phyloP scores from a whole-genome alignment of 2,797 vertebrate species.

The Eospalax fontanierii region DNA sequence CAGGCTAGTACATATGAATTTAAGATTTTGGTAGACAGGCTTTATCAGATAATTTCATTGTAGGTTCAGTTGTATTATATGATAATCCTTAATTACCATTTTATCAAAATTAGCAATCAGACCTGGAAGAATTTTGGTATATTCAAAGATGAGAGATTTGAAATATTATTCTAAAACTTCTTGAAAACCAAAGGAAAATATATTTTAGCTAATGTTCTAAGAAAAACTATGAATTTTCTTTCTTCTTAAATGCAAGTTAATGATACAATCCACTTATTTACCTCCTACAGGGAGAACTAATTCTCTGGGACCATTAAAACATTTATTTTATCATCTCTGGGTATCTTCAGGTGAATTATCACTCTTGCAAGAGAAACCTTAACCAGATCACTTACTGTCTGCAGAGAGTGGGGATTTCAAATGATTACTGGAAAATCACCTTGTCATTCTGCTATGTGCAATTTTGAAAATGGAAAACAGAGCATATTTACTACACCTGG shows the following conservation, averaged over 20 bases:
- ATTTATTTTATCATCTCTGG: slow-evolving; percentile 65
- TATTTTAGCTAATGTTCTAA: slow-evolving; percentile 58
- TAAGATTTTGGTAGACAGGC: not conserved
- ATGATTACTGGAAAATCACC: slow-evolving; percentile 58
- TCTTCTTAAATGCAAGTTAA: slow-evolving; percentile 37
- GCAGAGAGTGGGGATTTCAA: slow-evolving; percentile 67
- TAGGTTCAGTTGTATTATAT: slow-evolving; percentile 34
- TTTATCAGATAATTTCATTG: slow-evolving; percentile 1
- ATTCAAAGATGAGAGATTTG: slow-evolving; percentile 10
- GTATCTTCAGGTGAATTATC: not conserved
- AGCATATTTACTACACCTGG: slow-evolving; percentile 76
- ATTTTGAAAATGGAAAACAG: slow-evolving; percentile 75
- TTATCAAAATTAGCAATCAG: slow-evolving; percentile 28
- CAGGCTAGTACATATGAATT: not conserved
- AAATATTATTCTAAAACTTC: slow-evolving; percentile 26
- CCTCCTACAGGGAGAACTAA: slow-evolving; percentile 49
- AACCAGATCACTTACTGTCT: slow-evolving; percentile 69
- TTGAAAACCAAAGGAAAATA: slow-evolving; percentile 20
- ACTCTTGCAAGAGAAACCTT: slow-evolving; percentile 38
- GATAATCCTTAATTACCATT: slow-evolving; percentile 45
- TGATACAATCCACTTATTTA: slow-evolving; percentile 21
- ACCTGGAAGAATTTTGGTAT: slow-evolving; percentile 63
- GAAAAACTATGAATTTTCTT: slow-evolving; percentile 62
- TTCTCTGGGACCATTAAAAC: slow-evolving; percentile 43
- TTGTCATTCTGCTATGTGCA: slow-evolving; percentile 51